A percentile compares a stretch with the other conserved stretches of the same genome.
These are phyloP conservation scores for Carassius gibelio DNA, from an alignment of 2,113 vertebrate species.

Conservation along the genomic window DNA sequence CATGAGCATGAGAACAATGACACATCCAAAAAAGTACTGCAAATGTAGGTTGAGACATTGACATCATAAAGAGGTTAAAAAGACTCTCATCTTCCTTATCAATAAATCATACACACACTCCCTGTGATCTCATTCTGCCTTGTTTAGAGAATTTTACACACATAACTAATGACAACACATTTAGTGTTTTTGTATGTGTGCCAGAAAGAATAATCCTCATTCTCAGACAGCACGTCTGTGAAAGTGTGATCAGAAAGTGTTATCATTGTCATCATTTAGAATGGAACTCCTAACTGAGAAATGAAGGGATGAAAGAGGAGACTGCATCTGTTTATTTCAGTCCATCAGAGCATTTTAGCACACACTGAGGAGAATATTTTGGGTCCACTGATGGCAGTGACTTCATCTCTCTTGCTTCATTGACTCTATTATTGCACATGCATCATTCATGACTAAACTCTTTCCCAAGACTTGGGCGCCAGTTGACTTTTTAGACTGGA, in stretches of 20 bases:
- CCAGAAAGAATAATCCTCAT: conserved; percentile 18
- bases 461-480: not conserved
- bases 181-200: conserved; percentile 1
- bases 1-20: not conserved
- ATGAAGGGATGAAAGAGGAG: conserved; percentile 14
- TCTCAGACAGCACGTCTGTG: conserved; percentile 4
- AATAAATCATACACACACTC: conserved; percentile 21
- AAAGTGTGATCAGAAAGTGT: not conserved
- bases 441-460: not conserved
- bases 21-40: not conserved
- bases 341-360: conserved; percentile 22
- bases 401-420: not conserved
- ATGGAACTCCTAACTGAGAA: conserved; percentile 21
- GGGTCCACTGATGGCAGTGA: conserved; percentile 5
- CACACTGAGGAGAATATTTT: conserved; percentile 22
- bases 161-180: conserved; percentile 18
- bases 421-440: conserved; percentile 9
- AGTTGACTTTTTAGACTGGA: not conserved
- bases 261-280: conserved; percentile 4
- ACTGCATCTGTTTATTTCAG: conserved; percentile 1
- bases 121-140: conserved; percentile 14
- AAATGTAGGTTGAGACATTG: not conserved
- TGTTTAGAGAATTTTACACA: not conserved
- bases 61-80: not conserved
- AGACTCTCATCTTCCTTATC: conserved; percentile 15